Evolutionary conservation across 1,140 invertebrate species (phyloP), one percentile per base, ranked within the genome.

Genomic region (Atta texana): DNA sequence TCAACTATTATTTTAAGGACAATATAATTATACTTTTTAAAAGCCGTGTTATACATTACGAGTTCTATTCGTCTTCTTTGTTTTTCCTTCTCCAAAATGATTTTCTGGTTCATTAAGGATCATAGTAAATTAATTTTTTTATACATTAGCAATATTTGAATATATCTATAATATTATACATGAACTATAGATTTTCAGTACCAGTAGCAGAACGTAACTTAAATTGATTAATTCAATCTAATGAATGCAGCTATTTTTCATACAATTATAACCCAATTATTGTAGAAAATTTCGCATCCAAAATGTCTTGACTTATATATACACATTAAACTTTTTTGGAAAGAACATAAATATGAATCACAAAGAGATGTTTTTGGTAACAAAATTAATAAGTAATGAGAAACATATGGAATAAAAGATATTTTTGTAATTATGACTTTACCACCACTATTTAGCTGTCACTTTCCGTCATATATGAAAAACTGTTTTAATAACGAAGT

Each of bases 401-500:
- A 53, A 63, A 57, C 24, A 51, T 24, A 87, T 14, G 44, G 14
- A 69, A 53, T 85, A 78, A 85, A 21, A 78, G n/a, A 57, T 71
- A 74, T 18, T 90, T 61, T 24, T 63, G 68, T 84, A 91, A 86
- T 90, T 87, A 94, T 95, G 94, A 92, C 88, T 80, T 85, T 90
- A 7, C 93, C 92, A 81, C 92, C 93, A 21, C 64, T 92, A 12
- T 92, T 93, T 59, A 85, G 85, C 14, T 44, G 74, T 21, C 59
- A 91, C 68, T 94, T 94, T 85, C 93, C 93, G 68, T 88, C 91
- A n/a, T 94, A 91, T n/a, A 68, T 87, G 24, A 94, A 92, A 89
- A 91, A 94, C 57, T 24, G 24, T 74, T 90, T 82, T 53, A 55
- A 90, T 18, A 84, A 91, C 71, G 28, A 90, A 10, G 86, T 95